phyloP scores from a whole-genome alignment of 2,113 vertebrate species.

The Heterochromis multidens region DNA sequence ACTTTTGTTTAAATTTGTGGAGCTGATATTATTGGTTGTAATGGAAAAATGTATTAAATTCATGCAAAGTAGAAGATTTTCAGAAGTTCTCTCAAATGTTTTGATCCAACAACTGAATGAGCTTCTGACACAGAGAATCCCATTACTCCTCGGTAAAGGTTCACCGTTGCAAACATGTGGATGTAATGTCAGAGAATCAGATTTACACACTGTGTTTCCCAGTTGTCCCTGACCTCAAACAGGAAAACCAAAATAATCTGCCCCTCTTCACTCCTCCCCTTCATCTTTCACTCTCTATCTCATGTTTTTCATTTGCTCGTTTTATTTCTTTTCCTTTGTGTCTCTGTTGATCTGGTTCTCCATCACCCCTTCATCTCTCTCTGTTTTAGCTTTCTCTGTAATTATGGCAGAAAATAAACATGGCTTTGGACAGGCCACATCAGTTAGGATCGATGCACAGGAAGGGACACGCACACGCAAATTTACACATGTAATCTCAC shows the following conservation, averaged over 20 bases:
- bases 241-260: background rate
- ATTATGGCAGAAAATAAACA: constrained; percentile 51
- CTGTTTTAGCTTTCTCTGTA: constrained; percentile 11
- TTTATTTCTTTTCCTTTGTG: constrained; percentile 3
- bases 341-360: background rate
- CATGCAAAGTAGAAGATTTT: background rate
- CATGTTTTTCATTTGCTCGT: constrained; percentile 12
- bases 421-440: constrained; percentile 27
- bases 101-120: background rate
- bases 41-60: background rate
- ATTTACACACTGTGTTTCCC: background rate
- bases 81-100: background rate
- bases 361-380: background rate
- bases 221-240: background rate
- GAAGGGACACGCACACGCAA: background rate
- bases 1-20: background rate
- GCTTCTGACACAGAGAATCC: background rate
- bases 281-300: background rate
- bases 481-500: background rate
- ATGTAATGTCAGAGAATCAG: background rate
- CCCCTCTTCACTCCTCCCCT: background rate
- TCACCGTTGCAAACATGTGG: background rate
- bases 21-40: background rate
- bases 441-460: constrained; percentile 29
- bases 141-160: background rate